Conservation (phyloP, 2,113 vertebrate genomes). For the Salvelinus alpinus region DNA sequence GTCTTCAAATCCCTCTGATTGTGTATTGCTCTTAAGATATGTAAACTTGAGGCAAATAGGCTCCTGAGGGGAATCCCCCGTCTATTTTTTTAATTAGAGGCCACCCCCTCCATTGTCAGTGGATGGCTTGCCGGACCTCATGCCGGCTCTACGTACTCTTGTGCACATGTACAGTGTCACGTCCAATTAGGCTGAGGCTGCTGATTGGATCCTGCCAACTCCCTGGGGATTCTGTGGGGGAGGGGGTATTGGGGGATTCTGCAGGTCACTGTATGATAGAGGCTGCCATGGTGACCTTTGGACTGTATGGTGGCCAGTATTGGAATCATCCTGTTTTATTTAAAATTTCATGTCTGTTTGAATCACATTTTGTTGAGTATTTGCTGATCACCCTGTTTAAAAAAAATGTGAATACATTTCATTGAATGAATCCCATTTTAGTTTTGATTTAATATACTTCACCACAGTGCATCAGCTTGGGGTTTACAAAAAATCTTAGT, state of each 20-base stretch:
- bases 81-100: conserved; percentile 52
- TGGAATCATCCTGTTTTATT: neutral
- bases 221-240: conserved; percentile 15
- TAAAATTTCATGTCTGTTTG: neutral
- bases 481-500: no score
- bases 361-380: neutral
- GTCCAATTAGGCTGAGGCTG: conserved; percentile 59
- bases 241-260: conserved; percentile 9
- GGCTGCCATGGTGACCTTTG: neutral
- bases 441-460: neutral
- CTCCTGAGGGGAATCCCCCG: conserved; percentile 29
- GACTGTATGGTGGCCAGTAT: neutral
- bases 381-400: neutral
- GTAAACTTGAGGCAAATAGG: conserved; percentile 38
- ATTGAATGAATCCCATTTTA: neutral
- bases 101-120: neutral
- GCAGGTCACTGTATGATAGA: conserved; percentile 29
- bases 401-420: neutral
- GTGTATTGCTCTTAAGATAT: conserved; percentile 56
- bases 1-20: conserved; percentile 61
- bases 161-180: conserved; percentile 40
- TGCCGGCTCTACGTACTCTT: conserved; percentile 28
- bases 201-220: conserved; percentile 37
- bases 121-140: conserved; percentile 23
- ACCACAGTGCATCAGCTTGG: no score